Evolutionary conservation across 2,797 vertebrate species (phyloP).

Genomic region (Micromesistius poutassou): DNA sequence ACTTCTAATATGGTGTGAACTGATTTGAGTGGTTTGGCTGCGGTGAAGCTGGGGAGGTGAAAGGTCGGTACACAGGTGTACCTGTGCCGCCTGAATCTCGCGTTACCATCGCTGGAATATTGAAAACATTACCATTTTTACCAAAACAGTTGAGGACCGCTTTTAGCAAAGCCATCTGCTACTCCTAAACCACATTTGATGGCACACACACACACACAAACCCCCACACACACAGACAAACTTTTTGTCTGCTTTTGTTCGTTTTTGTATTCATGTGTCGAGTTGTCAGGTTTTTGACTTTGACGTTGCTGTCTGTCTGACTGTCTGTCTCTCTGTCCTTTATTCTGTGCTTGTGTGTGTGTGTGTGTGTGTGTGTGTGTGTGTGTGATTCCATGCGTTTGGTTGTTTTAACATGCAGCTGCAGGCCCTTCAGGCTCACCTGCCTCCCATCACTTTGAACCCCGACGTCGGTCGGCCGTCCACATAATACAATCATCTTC

Average conservation of each 20-base stretch:
- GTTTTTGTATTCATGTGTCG: constrained; percentile 19
- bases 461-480: constrained; percentile 62
- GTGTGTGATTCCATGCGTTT: constrained; percentile 56
- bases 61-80: not conserved
- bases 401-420: constrained; percentile 69
- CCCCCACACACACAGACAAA: not conserved
- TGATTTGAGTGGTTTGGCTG: not conserved
- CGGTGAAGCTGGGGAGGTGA: not conserved
- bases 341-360: constrained; percentile 14
- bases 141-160: not conserved
- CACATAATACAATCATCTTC: constrained; percentile 76
- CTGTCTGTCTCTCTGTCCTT: not conserved
- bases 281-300: not conserved
- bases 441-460: constrained; percentile 73
- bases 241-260: constrained; percentile 5
- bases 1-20: not conserved
- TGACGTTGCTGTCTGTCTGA: constrained; percentile 7
- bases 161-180: not conserved
- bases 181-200: not conserved
- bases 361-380: constrained; percentile 26
- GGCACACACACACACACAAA: not conserved
- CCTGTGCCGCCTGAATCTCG: not conserved
- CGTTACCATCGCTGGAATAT: not conserved
- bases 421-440: constrained; percentile 72
- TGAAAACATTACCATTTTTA: not conserved